Percentiles rank a stretch among this genome's conserved stretches.
These are phyloP conservation scores for Enteromius trimaculatus DNA, from an alignment of 2,797 vertebrate species.

Conservation along the genomic window DNA sequence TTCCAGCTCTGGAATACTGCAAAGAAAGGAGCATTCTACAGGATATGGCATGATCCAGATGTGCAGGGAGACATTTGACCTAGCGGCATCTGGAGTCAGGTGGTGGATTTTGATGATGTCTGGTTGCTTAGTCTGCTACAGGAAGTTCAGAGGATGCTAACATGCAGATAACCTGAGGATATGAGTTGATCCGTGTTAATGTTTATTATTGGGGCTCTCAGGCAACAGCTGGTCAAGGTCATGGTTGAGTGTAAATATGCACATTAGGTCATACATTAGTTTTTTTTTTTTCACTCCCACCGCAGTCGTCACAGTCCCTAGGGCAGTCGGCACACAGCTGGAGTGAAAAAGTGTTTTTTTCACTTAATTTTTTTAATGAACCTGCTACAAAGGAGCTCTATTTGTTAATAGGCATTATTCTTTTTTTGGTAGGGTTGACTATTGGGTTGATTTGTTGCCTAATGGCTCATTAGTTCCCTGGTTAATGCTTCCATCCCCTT, in stretches of 20 bases:
- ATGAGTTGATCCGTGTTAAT: neutral
- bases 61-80: conserved; percentile 30
- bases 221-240: conserved; percentile 46
- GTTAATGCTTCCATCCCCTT: conserved; percentile 13
- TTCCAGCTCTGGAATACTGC: conserved; percentile 23
- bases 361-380: conserved; percentile 21
- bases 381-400: neutral
- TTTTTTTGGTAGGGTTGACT: neutral
- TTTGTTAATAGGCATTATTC: neutral
- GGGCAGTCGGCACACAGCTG: conserved; percentile 33
- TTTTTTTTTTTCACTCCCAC: conserved; percentile 31
- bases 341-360: conserved; percentile 27
- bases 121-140: conserved; percentile 30
- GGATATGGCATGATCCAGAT: conserved; percentile 33
- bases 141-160: conserved; percentile 20
- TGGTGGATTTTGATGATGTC: conserved; percentile 17
- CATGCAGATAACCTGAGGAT: neutral
- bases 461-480: conserved; percentile 37
- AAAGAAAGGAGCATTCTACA: conserved; percentile 14
- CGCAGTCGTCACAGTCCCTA: conserved; percentile 29
- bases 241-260: conserved; percentile 19
- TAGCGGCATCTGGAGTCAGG: conserved; percentile 29
- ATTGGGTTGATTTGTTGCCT: conserved; percentile 19
- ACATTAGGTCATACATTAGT: conserved; percentile 12
- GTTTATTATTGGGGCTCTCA: conserved; percentile 11